A percentile compares a stretch with the other conserved stretches of the same genome.
Conservation (phyloP, 2,797 vertebrate species). For the Columba guinea region DNA sequence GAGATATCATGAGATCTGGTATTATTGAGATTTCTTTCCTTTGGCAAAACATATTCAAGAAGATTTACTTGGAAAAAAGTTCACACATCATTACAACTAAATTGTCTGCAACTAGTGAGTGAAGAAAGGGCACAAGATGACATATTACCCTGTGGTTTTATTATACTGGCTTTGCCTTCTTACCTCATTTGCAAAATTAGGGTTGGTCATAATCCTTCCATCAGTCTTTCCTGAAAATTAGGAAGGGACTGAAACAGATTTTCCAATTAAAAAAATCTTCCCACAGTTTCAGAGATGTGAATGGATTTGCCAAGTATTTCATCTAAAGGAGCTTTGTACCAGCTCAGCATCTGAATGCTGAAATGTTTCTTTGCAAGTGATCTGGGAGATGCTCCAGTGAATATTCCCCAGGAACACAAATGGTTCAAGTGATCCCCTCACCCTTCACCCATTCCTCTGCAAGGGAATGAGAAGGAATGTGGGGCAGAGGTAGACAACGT, state of each 20-base stretch:
- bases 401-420: neutral
- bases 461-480: accelerated
- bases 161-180: conserved; percentile 20
- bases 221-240: conserved; percentile 58
- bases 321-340: neutral
- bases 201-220: conserved; percentile 55
- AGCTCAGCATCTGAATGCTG: neutral
- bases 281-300: conserved; percentile 52
- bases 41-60: conserved; percentile 56
- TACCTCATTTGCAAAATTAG: conserved; percentile 66
- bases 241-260: conserved; percentile 46
- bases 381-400: neutral
- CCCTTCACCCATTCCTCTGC: neutral
- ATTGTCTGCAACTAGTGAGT: neutral
- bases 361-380: neutral
- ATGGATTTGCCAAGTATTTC: conserved; percentile 4
- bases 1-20: conserved; percentile 56
- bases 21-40: conserved; percentile 49
- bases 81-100: conserved; percentile 51
- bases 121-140: conserved; percentile 45
- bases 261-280: conserved; percentile 56
- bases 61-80: conserved; percentile 38
- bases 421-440: accelerated
- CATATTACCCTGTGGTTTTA: conserved; percentile 46
- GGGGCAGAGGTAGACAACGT: neutral